Evolutionary conservation across 2,113 vertebrate genomes (phyloP), one percentile per base, ranked within the genome.

Genomic region (Pelobates fuscus): DNA sequence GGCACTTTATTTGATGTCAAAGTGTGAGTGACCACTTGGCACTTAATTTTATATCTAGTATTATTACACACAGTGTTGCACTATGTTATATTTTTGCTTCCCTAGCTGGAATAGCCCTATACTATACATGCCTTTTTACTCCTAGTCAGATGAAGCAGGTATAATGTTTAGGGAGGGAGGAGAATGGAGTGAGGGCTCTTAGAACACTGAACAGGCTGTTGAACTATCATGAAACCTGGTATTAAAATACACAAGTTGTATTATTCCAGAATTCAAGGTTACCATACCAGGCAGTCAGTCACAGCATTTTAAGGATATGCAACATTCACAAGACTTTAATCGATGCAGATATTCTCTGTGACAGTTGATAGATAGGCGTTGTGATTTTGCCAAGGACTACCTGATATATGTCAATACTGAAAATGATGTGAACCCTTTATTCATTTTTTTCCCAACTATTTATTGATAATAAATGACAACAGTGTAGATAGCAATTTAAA

Each of bases 341-440:
- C 57, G 60, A 61, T 27, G 26, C 37, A 24, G 58, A 71, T 44
- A 44, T 41, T 23, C 68, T 63, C 15, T 29, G 32, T 60, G 68
- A 60, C 55, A 71, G 55, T 44, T 71, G 68, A 60, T 20, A 61
- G 57, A 71, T 71, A 41, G 67, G 49, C 49, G 37, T 23, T 46
- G 32, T 60, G 37, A 60, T 46, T 60, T 60, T 60, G 17, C 32
- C 43, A 60, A 60, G 32, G 55, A 61, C 12, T 71, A 52, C 57
- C 68, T 41, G 46, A 60, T 24, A 43, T 32, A 46, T 57, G 24
- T 57, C 37, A 27, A 23, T 37, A 41, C 20, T 41, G 27, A 59
- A 15, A 26, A 70, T n/a, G 58, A 12, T 7, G 3, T 44, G 23
- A 70, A 23, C 32, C 59, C 20, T 57, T 55, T 12, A 20, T 30